phyloP scores from a whole-genome alignment of 2,113 vertebrate species.

The Ibidorhyncha struthersii region DNA sequence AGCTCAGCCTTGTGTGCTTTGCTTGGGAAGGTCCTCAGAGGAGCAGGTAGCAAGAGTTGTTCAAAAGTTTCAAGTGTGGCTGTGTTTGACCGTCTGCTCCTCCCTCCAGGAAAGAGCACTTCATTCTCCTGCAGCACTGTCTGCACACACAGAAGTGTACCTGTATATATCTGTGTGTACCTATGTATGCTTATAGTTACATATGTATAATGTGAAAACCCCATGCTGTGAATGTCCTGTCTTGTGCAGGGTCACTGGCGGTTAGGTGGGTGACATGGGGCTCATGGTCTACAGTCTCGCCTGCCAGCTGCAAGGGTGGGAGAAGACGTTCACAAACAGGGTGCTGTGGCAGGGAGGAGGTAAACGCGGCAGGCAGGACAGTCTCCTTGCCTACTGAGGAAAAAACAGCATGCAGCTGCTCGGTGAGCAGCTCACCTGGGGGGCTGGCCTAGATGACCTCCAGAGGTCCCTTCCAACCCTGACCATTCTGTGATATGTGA shows the following conservation, averaged over 20 bases:
- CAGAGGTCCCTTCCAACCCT: too few species aligned
- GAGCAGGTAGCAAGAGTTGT: neutral
- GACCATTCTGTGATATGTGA: too few species aligned
- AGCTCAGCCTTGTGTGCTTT: rapidly evolving
- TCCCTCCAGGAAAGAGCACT: neutral
- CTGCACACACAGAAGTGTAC: too few species aligned
- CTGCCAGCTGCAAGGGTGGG: neutral
- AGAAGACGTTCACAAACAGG: neutral
- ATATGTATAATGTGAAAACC: neutral
- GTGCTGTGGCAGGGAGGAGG: neutral
- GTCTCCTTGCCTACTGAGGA: rapidly evolving
- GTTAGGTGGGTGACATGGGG: neutral
- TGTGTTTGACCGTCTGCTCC: neutral
- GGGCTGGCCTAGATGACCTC: too few species aligned
- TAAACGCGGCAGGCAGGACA: neutral
- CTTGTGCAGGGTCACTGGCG: neutral
- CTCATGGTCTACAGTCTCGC: neutral
- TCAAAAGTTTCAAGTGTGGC: rapidly evolving
- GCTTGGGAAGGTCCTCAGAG: neutral
- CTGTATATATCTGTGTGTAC: neutral
- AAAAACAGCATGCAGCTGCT: rapidly evolving
- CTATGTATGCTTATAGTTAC: rapidly evolving
- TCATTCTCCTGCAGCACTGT: rapidly evolving
- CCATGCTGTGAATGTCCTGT: rapidly evolving
- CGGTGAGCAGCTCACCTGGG: rapidly evolving